Percentiles rank a stretch among this genome's conserved stretches.
Evolutionary conservation across 2,888 invertebrate genomes (phyloP).

Genomic region (Cheilosia scutellata): DNA sequence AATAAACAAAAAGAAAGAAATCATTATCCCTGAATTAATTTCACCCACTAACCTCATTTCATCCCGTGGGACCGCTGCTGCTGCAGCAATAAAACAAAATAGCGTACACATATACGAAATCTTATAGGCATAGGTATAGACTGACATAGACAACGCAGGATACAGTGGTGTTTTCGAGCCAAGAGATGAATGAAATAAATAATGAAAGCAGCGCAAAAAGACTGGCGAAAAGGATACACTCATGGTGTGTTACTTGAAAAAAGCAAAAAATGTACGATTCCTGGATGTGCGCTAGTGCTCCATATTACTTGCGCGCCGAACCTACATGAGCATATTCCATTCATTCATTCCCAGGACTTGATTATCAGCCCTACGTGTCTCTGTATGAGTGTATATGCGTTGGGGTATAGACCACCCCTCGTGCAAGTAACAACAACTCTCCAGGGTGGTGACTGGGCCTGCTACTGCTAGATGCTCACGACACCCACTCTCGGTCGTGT

Average conservation of each 20-base stretch:
- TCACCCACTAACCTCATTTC: slow-evolving; percentile 76
- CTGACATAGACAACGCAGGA: slow-evolving; percentile 41
- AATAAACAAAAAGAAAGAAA: slow-evolving; percentile 61
- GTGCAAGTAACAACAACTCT: slow-evolving; percentile 40
- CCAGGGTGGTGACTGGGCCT: slow-evolving; percentile 55
- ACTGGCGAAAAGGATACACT: slow-evolving; percentile 55
- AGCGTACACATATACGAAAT: slow-evolving; percentile 58
- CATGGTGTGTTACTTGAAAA: slow-evolving; percentile 48
- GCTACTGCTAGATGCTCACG: slow-evolving; percentile 19
- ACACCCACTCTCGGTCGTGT: slow-evolving; percentile 34
- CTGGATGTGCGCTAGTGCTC: slow-evolving; percentile 68
- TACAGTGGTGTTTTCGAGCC: slow-evolving; percentile 34
- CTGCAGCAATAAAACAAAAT: slow-evolving; percentile 72
- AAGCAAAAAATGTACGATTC: slow-evolving; percentile 43
- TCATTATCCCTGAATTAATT: slow-evolving; percentile 76
- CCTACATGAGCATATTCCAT: slow-evolving; percentile 66
- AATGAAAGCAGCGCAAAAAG: slow-evolving; percentile 71
- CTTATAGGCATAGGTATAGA: slow-evolving; percentile 37
- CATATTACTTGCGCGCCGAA: slow-evolving; percentile 68
- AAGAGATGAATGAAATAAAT: slow-evolving; percentile 73
- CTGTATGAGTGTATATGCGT: slow-evolving; percentile 5
- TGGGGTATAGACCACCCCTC: slow-evolving; percentile 6
- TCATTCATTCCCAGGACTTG: slow-evolving; percentile 73
- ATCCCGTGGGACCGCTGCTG: slow-evolving; percentile 70
- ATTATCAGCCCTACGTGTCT: slow-evolving; percentile 49